Percentiles rank a stretch among this genome's conserved stretches.
Conservation (phyloP, 1,140 invertebrate species). For the Anoplophora glabripennis region DNA sequence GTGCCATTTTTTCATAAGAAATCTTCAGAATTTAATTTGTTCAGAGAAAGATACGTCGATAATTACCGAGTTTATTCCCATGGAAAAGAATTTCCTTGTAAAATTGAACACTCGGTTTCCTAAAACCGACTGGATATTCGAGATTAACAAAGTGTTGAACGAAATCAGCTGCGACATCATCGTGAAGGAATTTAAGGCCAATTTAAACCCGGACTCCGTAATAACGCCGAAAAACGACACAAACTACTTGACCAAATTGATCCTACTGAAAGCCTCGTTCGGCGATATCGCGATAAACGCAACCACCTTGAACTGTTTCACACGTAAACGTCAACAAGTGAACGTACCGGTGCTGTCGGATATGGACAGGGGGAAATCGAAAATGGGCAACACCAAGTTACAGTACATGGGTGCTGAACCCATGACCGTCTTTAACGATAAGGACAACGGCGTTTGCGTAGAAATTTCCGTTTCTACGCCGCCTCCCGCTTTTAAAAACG, state of each 20-base stretch:
- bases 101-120: not conserved
- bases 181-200: not conserved
- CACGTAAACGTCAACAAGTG: not conserved
- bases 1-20: not conserved
- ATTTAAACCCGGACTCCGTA: not conserved
- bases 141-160: not conserved
- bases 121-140: not conserved
- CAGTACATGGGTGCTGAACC: constrained; percentile 24
- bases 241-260: constrained; percentile 14
- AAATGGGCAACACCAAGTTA: not conserved
- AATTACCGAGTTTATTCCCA: not conserved
- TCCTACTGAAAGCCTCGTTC: constrained; percentile 15
- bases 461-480: constrained; percentile 21
- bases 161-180: not conserved
- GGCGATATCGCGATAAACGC: constrained; percentile 14
- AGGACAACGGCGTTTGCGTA: constrained; percentile 4
- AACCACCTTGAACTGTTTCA: not conserved
- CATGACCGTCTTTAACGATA: constrained; percentile 10
- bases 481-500: constrained; percentile 8
- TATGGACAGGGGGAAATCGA: not conserved
- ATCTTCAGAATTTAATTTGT: not conserved
- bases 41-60: not conserved
- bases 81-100: not conserved
- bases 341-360: not conserved
- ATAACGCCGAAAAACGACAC: not conserved